These are phyloP conservation scores for Palaemon carinicauda DNA, from an alignment of 1,140 invertebrate species.

Conservation along the genomic window DNA sequence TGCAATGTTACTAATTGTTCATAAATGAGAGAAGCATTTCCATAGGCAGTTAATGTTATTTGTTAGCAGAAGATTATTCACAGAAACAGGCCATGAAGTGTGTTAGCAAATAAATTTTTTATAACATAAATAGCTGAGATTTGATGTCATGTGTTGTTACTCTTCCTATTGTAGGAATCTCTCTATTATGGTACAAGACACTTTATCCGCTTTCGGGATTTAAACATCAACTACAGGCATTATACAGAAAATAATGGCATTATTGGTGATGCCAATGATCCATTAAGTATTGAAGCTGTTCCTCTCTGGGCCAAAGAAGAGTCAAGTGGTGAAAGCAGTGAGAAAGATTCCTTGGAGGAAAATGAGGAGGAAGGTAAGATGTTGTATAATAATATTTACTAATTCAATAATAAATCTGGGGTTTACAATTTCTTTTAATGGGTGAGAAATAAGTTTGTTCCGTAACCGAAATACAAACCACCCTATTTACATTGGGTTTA, in stretches of 20 bases:
- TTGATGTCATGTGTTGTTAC: background rate
- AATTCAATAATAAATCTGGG: no score
- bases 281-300: constrained; percentile 53
- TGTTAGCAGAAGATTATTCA: no score
- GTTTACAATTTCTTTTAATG: background rate
- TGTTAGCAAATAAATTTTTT: no score
- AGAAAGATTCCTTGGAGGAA: background rate
- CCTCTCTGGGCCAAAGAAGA: constrained; percentile 33
- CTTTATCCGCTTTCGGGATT: constrained; percentile 50
- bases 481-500: no score
- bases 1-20: no score
- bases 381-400: no score
- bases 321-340: background rate
- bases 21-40: no score
- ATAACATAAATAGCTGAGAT: no score
- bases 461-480: no score
- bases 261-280: constrained; percentile 52
- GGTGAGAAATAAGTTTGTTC: no score
- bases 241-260: constrained; percentile 39
- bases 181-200: constrained; percentile 54
- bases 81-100: no score
- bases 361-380: background rate
- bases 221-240: constrained; percentile 46
- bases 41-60: no score
- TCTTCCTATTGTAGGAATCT: constrained; percentile 35